phyloP scores from a whole-genome alignment of 2,888 invertebrate genomes.

The Dryocosmus kuriphilus region DNA sequence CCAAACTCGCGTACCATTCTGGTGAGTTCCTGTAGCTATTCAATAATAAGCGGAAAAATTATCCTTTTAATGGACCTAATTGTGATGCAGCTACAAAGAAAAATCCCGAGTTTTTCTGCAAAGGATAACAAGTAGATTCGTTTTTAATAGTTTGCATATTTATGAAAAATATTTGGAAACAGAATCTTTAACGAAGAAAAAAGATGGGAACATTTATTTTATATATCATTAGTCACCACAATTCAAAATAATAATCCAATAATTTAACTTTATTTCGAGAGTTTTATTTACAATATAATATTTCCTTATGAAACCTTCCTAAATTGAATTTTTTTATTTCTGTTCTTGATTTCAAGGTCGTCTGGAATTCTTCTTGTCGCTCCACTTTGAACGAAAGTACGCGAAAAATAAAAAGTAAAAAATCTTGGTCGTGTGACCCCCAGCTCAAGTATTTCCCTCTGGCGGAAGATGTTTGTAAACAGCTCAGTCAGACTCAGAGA shows the following conservation, averaged over 20 bases:
- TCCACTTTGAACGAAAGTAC: constrained; percentile 63
- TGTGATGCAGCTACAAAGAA: too few species aligned
- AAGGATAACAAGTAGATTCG: not conserved
- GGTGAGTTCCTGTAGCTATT: not conserved
- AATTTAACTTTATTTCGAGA: too few species aligned
- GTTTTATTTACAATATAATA: too few species aligned
- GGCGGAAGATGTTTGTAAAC: constrained; percentile 9
- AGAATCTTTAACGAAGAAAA: too few species aligned
- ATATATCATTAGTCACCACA: too few species aligned
- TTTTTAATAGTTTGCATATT: not conserved
- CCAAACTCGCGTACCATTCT: not conserved
- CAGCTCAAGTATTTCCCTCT: not conserved
- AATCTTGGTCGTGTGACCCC: constrained; percentile 22
- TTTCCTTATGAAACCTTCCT: too few species aligned
- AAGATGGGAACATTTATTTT: too few species aligned
- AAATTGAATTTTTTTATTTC: not conserved
- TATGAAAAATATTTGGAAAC: too few species aligned
- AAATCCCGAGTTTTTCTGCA: too few species aligned
- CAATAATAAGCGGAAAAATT: not conserved
- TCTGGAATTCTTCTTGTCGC: constrained; percentile 62
- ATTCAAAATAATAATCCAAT: too few species aligned
- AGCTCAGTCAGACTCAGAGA: not conserved
- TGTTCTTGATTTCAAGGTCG: constrained; percentile 68
- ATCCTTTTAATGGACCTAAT: not conserved
- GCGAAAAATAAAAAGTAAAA: constrained; percentile 41